Conservation (phyloP, 2,113 vertebrate genomes). For the Trematomus loennbergii region DNA sequence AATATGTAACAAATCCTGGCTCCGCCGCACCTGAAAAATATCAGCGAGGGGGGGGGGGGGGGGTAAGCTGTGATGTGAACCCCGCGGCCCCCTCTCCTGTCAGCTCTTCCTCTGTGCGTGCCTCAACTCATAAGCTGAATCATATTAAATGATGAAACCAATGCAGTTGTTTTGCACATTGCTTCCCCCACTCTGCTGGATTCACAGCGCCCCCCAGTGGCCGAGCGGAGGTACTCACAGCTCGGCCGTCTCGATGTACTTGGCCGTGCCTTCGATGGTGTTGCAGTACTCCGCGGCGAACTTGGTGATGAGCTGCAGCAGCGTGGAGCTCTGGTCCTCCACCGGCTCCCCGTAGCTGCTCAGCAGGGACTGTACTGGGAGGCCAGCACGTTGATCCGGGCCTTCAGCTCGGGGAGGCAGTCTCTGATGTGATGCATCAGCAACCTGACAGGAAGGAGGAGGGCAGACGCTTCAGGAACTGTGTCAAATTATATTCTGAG, state of each 20-base stretch:
- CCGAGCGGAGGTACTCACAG: constrained; percentile 86
- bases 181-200: not conserved
- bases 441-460: constrained; percentile 81
- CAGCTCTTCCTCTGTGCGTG: constrained; percentile 63
- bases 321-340: constrained; percentile 95
- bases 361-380: constrained; percentile 97
- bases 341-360: constrained; percentile 97
- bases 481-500: not conserved
- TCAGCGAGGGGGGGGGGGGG: constrained; percentile 8
- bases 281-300: constrained; percentile 99
- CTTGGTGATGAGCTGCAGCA: constrained; percentile 99
- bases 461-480: constrained; percentile 26
- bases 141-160: constrained; percentile 69
- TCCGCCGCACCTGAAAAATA: constrained; percentile 92
- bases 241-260: constrained; percentile 98
- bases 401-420: constrained; percentile 97
- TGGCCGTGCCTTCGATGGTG: constrained; percentile 99
- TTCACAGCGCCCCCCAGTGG: constrained; percentile 70
- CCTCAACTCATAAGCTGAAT: constrained; percentile 64
- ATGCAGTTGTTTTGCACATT: constrained; percentile 56
- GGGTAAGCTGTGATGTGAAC: constrained; percentile 58
- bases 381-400: constrained; percentile 96
- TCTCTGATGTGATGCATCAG: constrained; percentile 99
- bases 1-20: constrained; percentile 99
- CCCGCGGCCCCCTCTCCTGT: constrained; percentile 52